phyloP scores from a whole-genome alignment of 2,888 invertebrate genomes.

The Zygaena filipendulae region DNA sequence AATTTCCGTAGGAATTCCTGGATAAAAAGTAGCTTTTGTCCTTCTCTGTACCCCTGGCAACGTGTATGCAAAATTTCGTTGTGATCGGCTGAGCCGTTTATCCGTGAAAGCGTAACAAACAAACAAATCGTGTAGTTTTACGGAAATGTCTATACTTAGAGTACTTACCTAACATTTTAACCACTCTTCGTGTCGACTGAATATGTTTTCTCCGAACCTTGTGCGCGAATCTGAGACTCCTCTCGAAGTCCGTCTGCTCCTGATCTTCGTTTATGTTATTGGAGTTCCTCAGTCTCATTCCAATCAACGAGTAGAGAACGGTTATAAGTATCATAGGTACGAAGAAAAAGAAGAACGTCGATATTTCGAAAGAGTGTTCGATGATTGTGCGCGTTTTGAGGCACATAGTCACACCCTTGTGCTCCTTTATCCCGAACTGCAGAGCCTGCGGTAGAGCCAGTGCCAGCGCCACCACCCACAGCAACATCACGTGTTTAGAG shows the following conservation, averaged over 20 bases:
- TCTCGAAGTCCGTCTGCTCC: slow-evolving; percentile 27
- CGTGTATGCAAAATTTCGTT: too few species aligned
- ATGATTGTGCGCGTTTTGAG: slow-evolving; percentile 60
- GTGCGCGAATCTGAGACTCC: slow-evolving; percentile 25
- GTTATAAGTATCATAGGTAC: slow-evolving; percentile 81
- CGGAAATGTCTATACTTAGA: too few species aligned
- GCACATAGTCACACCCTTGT: slow-evolving; percentile 50
- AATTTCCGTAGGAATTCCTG: too few species aligned
- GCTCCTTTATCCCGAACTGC: slow-evolving; percentile 47
- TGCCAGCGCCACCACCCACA: slow-evolving; percentile 83
- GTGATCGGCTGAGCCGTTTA: too few species aligned
- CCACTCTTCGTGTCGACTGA: slow-evolving; percentile 73
- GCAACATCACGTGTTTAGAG: slow-evolving; percentile 79
- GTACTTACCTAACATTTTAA: slow-evolving; percentile 82
- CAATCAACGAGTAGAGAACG: slow-evolving; percentile 77
- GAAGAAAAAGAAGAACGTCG: slow-evolving; percentile 78
- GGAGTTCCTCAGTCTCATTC: slow-evolving; percentile 67
- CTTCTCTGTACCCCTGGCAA: too few species aligned
- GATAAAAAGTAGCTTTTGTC: too few species aligned
- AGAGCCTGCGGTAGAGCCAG: slow-evolving; percentile 78
- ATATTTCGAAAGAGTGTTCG: slow-evolving; percentile 75
- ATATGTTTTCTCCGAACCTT: slow-evolving; percentile 37
- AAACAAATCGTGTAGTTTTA: too few species aligned
- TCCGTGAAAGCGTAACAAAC: too few species aligned
- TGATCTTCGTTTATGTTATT: slow-evolving; percentile 32